These are phyloP conservation scores for Acarapis woodi DNA, from an alignment of 1,140 invertebrate species.

Conservation along the genomic window DNA sequence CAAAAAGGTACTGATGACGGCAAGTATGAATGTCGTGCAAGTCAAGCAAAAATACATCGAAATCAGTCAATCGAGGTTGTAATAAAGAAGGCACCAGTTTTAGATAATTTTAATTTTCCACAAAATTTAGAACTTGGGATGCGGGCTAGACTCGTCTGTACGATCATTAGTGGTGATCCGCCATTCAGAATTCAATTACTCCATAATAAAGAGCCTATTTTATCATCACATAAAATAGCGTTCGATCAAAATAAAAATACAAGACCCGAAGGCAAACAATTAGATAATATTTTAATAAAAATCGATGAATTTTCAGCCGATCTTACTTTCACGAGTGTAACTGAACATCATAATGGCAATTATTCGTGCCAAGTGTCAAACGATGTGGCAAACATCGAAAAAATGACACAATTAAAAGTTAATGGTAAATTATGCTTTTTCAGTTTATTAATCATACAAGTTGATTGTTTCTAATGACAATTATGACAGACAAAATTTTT, in stretches of 20 bases:
- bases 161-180: constrained; percentile 14
- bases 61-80: neutral
- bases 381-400: constrained; percentile 11
- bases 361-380: constrained; percentile 14
- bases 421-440: constrained; percentile 11
- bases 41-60: neutral
- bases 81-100: constrained; percentile 6
- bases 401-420: constrained; percentile 12
- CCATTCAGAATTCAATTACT: constrained; percentile 13
- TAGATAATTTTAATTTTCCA: constrained; percentile 13
- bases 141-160: constrained; percentile 24
- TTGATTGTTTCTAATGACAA: too few relatives aligned
- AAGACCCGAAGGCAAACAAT: too few relatives aligned
- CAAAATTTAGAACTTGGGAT: constrained; percentile 33
- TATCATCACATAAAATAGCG: too few relatives aligned
- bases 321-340: constrained; percentile 11
- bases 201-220: constrained; percentile 11
- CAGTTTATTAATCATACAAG: too few relatives aligned
- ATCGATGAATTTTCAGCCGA: constrained; percentile 17
- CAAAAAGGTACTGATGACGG: constrained; percentile 9
- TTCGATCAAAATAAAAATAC: too few relatives aligned
- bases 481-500: too few relatives aligned
- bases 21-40: constrained; percentile 3
- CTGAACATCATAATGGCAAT: constrained; percentile 12
- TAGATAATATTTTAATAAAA: constrained; percentile 4